Evolutionary conservation across 2,888 invertebrate species (phyloP).

Genomic region (Archips crataeganus): DNA sequence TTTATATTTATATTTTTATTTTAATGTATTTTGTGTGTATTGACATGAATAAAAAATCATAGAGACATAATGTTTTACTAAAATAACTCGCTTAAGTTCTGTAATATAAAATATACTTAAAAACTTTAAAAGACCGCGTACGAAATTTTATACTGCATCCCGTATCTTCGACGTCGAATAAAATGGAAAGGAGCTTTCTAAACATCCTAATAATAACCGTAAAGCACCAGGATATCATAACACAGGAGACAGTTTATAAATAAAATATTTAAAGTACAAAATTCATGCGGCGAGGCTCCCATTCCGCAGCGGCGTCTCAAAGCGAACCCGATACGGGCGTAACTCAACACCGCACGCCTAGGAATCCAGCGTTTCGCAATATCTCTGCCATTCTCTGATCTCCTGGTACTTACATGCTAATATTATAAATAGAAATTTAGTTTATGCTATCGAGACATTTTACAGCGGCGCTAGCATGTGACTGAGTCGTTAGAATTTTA

Average conservation of each 20-base stretch:
- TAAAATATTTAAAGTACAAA: constrained; percentile 48
- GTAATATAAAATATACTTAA: no score
- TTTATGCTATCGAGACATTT: constrained; percentile 30
- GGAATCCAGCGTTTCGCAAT: constrained; percentile 68
- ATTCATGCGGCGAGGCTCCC: constrained; percentile 56
- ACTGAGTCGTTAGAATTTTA: constrained; percentile 31
- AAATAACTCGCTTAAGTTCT: no score
- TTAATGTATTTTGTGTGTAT: no score
- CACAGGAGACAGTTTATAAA: constrained; percentile 52
- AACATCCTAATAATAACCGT: constrained; percentile 53
- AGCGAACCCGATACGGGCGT: constrained; percentile 68
- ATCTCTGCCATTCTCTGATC: constrained; percentile 56
- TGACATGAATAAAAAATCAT: no score
- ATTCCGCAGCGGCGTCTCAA: constrained; percentile 69
- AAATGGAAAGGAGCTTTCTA: constrained; percentile 14
- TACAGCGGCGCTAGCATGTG: constrained; percentile 25
- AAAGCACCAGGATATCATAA: constrained; percentile 60
- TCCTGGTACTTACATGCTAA: constrained; percentile 39
- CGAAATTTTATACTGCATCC: background rate
- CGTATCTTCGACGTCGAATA: background rate
- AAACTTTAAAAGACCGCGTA: background rate
- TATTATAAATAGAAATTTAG: constrained; percentile 39
- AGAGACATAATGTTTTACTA: no score
- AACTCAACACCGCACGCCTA: constrained; percentile 70
- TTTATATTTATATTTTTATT: no score